Evolutionary conservation across 2,888 invertebrate genomes (phyloP).

Genomic region (Scaptomyza caliginosa): DNA sequence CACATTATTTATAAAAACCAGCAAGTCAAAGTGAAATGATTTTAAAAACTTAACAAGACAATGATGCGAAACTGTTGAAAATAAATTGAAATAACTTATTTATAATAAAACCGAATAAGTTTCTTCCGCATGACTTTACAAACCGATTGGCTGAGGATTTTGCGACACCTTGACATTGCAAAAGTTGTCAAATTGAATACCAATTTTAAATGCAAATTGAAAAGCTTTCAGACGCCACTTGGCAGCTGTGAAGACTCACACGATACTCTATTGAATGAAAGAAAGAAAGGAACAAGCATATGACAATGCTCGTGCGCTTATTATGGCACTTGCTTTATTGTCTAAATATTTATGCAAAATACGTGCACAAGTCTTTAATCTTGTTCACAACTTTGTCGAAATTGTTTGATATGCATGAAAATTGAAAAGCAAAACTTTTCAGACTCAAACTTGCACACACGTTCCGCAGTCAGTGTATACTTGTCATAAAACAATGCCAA

Average conservation of each 20-base stretch:
- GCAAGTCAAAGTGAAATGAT: not conserved
- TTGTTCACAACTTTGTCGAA: slow-evolving; percentile 48
- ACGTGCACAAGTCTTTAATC: slow-evolving; percentile 74
- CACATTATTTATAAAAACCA: not conserved
- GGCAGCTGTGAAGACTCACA: slow-evolving; percentile 63
- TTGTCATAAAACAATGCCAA: slow-evolving; percentile 60
- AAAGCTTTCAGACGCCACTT: slow-evolving; percentile 37
- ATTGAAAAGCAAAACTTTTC: slow-evolving; percentile 73
- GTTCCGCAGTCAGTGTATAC: slow-evolving; percentile 13
- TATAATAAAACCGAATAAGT: not conserved
- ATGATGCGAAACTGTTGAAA: not conserved
- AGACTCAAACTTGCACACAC: slow-evolving; percentile 26
- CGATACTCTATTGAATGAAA: slow-evolving; percentile 32
- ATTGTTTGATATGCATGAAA: slow-evolving; percentile 72
- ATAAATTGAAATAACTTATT: not conserved
- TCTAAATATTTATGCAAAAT: slow-evolving; percentile 75
- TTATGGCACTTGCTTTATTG: slow-evolving; percentile 54
- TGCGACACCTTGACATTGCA: not conserved
- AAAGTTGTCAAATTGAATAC: slow-evolving; percentile 50
- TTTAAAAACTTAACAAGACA: not conserved
- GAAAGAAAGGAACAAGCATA: not conserved
- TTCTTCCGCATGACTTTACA: not conserved
- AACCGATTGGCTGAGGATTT: slow-evolving; percentile 8
- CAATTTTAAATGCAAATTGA: slow-evolving; percentile 59
- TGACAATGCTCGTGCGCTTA: slow-evolving; percentile 34